Base-by-base conservation (phyloP, 2,888 invertebrate genomes). In the Eupithecia subfuscata region DNA sequence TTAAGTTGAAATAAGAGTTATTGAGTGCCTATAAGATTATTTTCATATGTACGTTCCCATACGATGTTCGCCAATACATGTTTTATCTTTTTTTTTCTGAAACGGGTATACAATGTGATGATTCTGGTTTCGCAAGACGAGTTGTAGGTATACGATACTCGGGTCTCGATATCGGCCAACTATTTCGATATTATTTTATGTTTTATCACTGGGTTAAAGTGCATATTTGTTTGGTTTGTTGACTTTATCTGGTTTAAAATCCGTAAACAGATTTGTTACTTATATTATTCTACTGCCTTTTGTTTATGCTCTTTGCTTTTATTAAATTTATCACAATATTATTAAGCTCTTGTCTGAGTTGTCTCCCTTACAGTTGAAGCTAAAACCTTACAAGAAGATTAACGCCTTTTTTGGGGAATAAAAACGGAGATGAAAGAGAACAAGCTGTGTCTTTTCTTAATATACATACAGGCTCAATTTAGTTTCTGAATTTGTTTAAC, bases 61-160 rank as follows among this genome's bases (percentile, higher is more conserved):
- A 93, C 90, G 85, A 89, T 91, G 88, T 89, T 88, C 87, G 89
- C 77, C 77, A 77, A 73, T 75, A 89, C 88, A 85, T 82, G 82
- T 87, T 87, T 89, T 90, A 90, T 91, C 87, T 86, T 87, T 85
- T 87, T 48, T 85, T 83, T 84, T 86, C 87, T 88, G 86, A 91
- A 92, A 92, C 95, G 91, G 89, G 95, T 93, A 92, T 92, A 92
- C 94, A 91, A 91, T 90, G 90, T 90, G 89, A 87, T 84, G 89
- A 92, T 94, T 94, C 94, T 93, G 94, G 94, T 94, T 94, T 91
- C 89, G 91, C 94, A 91, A 92, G 91, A 88, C 87, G 89, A 91
- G 90, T 91, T 86, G 90, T 90, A 91, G 88, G 90, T 89, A 77
- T 77, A 71, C 70, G 88, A 91, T 91, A 89, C 87, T 89, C 84